Conservation (phyloP, 2,797 vertebrate species). For the Denticeps clupeoides region DNA sequence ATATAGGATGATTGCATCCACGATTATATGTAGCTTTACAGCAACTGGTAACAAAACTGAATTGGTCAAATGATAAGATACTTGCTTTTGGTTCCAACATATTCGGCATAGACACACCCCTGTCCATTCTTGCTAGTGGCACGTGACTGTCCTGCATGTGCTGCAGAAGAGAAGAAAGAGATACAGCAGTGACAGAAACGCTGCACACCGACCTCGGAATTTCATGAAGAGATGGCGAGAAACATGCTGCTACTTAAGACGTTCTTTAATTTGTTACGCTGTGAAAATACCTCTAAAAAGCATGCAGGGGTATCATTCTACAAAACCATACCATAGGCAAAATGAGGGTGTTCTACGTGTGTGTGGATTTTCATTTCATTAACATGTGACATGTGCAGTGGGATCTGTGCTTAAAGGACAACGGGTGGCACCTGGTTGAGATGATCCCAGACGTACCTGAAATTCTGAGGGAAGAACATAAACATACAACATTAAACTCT, state of each 20-base stretch:
- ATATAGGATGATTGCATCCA: too few relatives aligned
- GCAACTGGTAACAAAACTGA: too few relatives aligned
- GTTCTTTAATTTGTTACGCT: too few relatives aligned
- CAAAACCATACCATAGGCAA: neutral
- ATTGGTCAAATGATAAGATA: slow-evolving; percentile 38
- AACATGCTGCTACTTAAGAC: too few relatives aligned
- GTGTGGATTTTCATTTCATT: neutral
- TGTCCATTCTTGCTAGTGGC: slow-evolving; percentile 76
- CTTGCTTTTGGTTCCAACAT: slow-evolving; percentile 96
- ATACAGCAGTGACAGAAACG: too few relatives aligned
- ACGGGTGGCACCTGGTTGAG: too few relatives aligned
- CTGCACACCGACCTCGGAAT: too few relatives aligned
- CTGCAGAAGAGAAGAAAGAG: slow-evolving; percentile 50
- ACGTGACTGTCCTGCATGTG: slow-evolving; percentile 66
- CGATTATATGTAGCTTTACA: too few relatives aligned
- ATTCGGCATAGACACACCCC: slow-evolving; percentile 95
- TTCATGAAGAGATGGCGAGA: too few relatives aligned
- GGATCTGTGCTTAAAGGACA: neutral
- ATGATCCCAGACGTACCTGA: slow-evolving; percentile 52
- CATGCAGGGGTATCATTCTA: too few relatives aligned
- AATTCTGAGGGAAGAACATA: slow-evolving; percentile 54
- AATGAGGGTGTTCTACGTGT: slow-evolving; percentile 3
- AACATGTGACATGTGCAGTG: neutral
- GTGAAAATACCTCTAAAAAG: too few relatives aligned
- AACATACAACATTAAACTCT: neutral